Evolutionary conservation across 1,140 invertebrate species (phyloP).

Genomic region (Diplogasteroides magnus): DNA sequence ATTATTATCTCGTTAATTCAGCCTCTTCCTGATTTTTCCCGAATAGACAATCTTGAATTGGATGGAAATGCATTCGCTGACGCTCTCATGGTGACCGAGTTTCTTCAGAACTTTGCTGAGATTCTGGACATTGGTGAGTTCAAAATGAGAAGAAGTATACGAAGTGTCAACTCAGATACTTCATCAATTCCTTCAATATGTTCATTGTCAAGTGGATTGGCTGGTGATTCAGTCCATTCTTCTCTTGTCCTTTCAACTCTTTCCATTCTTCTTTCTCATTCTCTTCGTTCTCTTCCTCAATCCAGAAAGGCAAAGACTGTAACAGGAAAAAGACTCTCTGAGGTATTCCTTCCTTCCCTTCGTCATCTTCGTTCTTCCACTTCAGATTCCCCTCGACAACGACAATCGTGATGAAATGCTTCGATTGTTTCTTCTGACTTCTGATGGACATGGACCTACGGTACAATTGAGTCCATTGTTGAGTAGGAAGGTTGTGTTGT

Average conservation of each 20-base stretch:
- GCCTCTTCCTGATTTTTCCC: neutral
- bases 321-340: neutral
- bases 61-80: neutral
- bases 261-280: neutral
- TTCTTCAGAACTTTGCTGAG: neutral
- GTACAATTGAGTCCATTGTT: no score
- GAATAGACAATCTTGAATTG: neutral
- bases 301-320: neutral
- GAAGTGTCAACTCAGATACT: no score
- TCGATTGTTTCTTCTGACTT: neutral
- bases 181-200: no score
- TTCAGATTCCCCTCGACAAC: neutral
- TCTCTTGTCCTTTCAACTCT: neutral
- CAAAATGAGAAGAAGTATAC: no score
- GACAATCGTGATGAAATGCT: neutral
- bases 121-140: neutral
- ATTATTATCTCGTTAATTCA: no score
- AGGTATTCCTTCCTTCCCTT: no score
- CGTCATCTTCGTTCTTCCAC: no score
- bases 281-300: neutral
- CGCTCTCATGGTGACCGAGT: neutral
- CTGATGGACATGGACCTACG: neutral
- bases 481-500: no score
- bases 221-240: neutral
- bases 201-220: neutral